phyloP scores from a whole-genome alignment of 2,797 vertebrate species.

The Smutsia gigantea region DNA sequence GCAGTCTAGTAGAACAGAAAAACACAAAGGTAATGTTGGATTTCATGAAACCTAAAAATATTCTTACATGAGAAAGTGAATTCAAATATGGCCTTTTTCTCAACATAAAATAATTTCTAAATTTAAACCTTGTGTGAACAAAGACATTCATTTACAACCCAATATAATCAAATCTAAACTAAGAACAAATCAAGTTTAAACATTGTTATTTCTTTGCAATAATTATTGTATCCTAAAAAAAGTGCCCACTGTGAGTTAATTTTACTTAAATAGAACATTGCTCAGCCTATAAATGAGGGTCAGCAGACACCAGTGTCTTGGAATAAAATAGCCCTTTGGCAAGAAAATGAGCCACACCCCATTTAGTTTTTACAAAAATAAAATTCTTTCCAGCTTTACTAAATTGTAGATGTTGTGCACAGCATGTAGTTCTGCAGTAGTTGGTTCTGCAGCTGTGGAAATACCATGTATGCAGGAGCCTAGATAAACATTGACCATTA shows the following conservation, averaged over 20 bases:
- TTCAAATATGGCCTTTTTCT: conserved; percentile 55
- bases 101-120: conserved; percentile 73
- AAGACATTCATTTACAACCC: conserved; percentile 64
- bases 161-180: conserved; percentile 79
- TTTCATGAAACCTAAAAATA: conserved; percentile 58
- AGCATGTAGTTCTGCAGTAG: conserved; percentile 54
- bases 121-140: conserved; percentile 65
- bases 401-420: conserved; percentile 76
- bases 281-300: conserved; percentile 84
- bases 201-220: conserved; percentile 84
- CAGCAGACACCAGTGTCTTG: conserved; percentile 84
- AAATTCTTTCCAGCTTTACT: conserved; percentile 81
- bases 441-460: conserved; percentile 61
- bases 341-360: conserved; percentile 85
- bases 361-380: conserved; percentile 84
- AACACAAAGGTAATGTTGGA: conserved; percentile 14
- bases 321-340: conserved; percentile 85
- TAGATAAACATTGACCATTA: conserved; percentile 40
- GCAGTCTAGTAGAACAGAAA: conserved; percentile 30
- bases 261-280: conserved; percentile 85
- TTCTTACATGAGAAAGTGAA: conserved; percentile 25
- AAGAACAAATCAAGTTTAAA: conserved; percentile 80
- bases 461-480: conserved; percentile 63
- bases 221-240: conserved; percentile 81
- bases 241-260: conserved; percentile 79